Conservation (phyloP, 2,113 vertebrate species). For the Oxygymnocypris stewartii region DNA sequence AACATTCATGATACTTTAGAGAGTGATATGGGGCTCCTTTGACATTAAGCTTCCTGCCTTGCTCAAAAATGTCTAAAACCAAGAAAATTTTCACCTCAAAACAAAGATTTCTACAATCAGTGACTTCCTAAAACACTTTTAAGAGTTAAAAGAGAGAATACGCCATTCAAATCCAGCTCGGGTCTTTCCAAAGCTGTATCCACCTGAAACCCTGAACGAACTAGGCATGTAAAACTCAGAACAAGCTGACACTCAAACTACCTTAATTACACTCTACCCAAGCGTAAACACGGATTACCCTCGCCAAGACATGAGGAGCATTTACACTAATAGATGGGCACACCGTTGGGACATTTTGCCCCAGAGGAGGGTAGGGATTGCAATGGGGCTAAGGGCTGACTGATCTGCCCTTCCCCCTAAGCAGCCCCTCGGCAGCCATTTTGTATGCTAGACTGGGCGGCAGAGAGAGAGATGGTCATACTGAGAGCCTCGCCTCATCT, state of each 20-base stretch:
- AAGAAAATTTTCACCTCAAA: background rate
- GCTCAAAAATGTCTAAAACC: background rate
- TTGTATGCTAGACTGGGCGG: constrained; percentile 86
- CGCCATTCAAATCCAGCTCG: background rate
- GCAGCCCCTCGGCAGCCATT: constrained; percentile 76
- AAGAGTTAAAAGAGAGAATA: background rate
- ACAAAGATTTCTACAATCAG: background rate
- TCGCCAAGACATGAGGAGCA: constrained; percentile 40
- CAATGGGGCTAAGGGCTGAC: constrained; percentile 40
- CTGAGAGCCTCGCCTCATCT: constrained; percentile 89
- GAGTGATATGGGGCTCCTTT: background rate
- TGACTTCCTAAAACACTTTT: background rate
- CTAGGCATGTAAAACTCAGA: constrained; percentile 18
- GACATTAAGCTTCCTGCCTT: background rate
- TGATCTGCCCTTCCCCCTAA: constrained; percentile 47
- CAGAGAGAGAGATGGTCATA: constrained; percentile 84
- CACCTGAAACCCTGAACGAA: constrained; percentile 7
- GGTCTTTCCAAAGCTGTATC: background rate
- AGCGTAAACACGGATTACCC: constrained; percentile 50
- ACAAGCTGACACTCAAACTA: constrained; percentile 43
- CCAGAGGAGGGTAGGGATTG: constrained; percentile 45
- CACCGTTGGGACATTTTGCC: constrained; percentile 46
- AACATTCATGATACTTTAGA: background rate
- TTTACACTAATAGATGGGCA: constrained; percentile 49
- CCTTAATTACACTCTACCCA: constrained; percentile 50